Conservation (phyloP, 2,113 vertebrate genomes). For the Istiophorus platypterus region DNA sequence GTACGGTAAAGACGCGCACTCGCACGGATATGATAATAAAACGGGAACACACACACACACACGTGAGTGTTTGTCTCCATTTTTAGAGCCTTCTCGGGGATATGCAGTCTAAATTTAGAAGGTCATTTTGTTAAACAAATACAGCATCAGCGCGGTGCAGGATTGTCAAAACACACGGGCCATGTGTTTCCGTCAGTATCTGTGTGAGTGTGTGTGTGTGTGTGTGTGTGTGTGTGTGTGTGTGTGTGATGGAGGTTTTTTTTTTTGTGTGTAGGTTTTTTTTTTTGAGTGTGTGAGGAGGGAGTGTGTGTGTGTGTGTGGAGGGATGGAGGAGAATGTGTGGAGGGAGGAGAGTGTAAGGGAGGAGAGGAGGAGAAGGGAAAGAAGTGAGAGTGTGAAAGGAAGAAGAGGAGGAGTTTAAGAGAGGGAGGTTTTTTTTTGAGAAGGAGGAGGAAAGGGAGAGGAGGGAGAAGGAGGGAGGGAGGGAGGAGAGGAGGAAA, state of each 20-base stretch:
- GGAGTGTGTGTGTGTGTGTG: background rate
- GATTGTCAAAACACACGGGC: constrained; percentile 61
- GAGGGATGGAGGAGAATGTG: constrained; percentile 6
- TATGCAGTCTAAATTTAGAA: constrained; percentile 70
- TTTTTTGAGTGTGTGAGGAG: constrained; percentile 38
- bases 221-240: constrained; percentile 31
- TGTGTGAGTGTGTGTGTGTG: constrained; percentile 43
- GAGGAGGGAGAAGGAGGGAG: constrained; percentile 19
- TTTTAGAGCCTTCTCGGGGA: constrained; percentile 66
- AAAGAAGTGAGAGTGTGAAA: background rate
- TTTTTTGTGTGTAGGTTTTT: no score
- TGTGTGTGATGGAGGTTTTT: no score
- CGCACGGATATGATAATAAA: constrained; percentile 9
- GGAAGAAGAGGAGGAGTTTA: constrained; percentile 1
- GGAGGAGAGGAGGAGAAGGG: background rate
- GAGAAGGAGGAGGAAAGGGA: background rate
- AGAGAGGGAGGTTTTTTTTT: constrained; percentile 14
- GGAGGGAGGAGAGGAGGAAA: background rate
- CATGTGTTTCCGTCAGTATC: constrained; percentile 50
- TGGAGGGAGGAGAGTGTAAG: constrained; percentile 17
- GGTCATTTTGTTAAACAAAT: constrained; percentile 75
- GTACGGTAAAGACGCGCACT: background rate
- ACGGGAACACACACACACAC: constrained; percentile 10
- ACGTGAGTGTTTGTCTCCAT: constrained; percentile 47
- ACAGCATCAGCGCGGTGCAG: constrained; percentile 53